Conservation (phyloP, 2,113 vertebrate species). For the Scortum barcoo region DNA sequence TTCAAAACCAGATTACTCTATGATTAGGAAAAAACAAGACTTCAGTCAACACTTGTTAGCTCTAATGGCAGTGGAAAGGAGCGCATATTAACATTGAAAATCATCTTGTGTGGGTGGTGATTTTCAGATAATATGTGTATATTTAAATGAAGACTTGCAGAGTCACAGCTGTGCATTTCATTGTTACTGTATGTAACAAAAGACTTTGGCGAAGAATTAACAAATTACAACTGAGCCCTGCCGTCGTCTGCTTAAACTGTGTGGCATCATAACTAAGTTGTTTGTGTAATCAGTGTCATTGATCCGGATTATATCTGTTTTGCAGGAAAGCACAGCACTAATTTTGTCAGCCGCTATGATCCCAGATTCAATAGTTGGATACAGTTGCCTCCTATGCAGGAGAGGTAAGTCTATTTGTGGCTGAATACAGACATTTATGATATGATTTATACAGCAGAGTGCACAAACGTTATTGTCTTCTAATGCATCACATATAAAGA, state of each 20-base stretch:
- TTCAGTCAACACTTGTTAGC: slow-evolving; percentile 18
- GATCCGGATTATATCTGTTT: slow-evolving; percentile 40
- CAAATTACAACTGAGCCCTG: not conserved
- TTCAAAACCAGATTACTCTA: slow-evolving; percentile 2
- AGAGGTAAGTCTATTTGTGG: slow-evolving; percentile 86
- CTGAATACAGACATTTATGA: not conserved
- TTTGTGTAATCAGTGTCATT: not conserved
- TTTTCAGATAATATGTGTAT: slow-evolving; percentile 9
- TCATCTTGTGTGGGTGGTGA: slow-evolving; percentile 15
- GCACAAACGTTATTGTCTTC: not conserved
- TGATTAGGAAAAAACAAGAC: slow-evolving; percentile 9
- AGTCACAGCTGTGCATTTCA: slow-evolving; percentile 15
- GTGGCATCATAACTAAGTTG: not conserved
- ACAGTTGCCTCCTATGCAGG: slow-evolving; percentile 99
- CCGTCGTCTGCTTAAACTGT: not conserved
- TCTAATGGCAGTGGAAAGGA: slow-evolving; percentile 17
- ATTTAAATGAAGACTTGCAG: slow-evolving; percentile 26
- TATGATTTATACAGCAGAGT: not conserved
- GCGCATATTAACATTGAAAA: not conserved
- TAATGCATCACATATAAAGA: not conserved
- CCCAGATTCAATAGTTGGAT: slow-evolving; percentile 99
- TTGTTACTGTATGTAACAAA: not conserved
- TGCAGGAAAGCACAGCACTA: slow-evolving; percentile 98
- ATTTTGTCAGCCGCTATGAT: slow-evolving; percentile 99
- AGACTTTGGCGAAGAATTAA: not conserved